A percentile compares a stretch with the other conserved stretches of the same genome.
Evolutionary conservation across 1,140 invertebrate genomes (phyloP).

Genomic region (Drosophila prosaltans): DNA sequence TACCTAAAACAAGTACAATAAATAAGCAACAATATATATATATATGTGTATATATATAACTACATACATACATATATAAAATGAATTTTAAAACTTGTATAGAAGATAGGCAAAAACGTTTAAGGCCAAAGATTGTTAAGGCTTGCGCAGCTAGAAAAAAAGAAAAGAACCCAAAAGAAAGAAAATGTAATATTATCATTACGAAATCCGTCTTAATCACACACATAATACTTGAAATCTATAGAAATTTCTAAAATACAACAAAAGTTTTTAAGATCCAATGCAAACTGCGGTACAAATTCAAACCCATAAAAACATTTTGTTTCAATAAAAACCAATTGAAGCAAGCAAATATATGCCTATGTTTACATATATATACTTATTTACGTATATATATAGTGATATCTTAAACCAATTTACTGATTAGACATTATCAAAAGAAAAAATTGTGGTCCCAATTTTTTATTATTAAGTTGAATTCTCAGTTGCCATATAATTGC

Average conservation of each 20-base stretch:
- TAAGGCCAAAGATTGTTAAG: neutral
- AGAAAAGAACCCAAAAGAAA: neutral
- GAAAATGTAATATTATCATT: neutral
- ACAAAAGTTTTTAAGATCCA: slow-evolving; percentile 35
- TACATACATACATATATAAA: slow-evolving; percentile 5
- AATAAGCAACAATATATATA: slow-evolving; percentile 44
- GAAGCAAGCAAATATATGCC: slow-evolving; percentile 12
- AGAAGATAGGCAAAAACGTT: neutral
- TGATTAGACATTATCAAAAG: slow-evolving; percentile 36
- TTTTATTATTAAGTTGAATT: neutral
- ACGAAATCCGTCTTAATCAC: slow-evolving; percentile 25
- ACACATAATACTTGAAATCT: slow-evolving; percentile 11
- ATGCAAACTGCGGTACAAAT: slow-evolving; percentile 75
- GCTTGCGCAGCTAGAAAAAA: neutral
- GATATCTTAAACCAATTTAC: slow-evolving; percentile 1
- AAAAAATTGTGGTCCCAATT: neutral
- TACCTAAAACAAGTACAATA: slow-evolving; percentile 34
- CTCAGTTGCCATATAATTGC: slow-evolving; percentile 46
- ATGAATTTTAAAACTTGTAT: slow-evolving; percentile 7
- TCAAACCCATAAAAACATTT: slow-evolving; percentile 27
- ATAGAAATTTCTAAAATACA: slow-evolving; percentile 10
- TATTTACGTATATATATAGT: slow-evolving; percentile 11
- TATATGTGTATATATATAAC: slow-evolving; percentile 34
- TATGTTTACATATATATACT: slow-evolving; percentile 14
- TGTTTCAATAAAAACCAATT: slow-evolving; percentile 29